phyloP scores from a whole-genome alignment of 2,113 vertebrate genomes.

The Sisor rabdophorus region DNA sequence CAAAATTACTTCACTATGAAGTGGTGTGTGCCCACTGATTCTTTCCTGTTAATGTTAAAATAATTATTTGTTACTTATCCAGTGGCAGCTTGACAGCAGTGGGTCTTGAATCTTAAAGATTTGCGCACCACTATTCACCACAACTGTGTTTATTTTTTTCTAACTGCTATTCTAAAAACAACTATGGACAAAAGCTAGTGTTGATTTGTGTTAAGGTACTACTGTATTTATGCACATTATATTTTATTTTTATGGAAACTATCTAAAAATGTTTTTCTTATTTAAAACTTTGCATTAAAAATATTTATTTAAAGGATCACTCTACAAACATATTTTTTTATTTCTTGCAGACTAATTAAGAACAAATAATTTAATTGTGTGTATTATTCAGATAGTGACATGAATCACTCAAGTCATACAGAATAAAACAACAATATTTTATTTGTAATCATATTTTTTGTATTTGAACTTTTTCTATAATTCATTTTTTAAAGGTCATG shows the following conservation, averaged over 20 bases:
- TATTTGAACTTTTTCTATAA: slow-evolving; percentile 93
- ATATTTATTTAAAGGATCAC: not conserved
- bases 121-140: too few relatives aligned
- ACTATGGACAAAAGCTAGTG: not conserved
- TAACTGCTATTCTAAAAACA: not conserved
- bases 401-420: slow-evolving; percentile 72
- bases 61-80: too few relatives aligned
- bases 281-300: not conserved
- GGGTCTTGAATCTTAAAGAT: too few relatives aligned
- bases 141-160: too few relatives aligned
- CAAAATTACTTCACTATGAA: too few relatives aligned
- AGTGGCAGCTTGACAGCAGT: too few relatives aligned
- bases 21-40: too few relatives aligned
- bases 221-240: not conserved
- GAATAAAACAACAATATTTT: slow-evolving; percentile 88
- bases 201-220: not conserved
- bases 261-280: not conserved
- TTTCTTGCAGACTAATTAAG: not conserved
- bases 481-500: slow-evolving; percentile 84
- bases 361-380: not conserved
- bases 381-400: not conserved
- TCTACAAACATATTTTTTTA: not conserved
- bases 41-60: too few relatives aligned
- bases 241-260: not conserved
- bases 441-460: slow-evolving; percentile 93